Evolutionary conservation across 1,140 invertebrate genomes (phyloP).

Genomic region (Macrocentrus cingulum): DNA sequence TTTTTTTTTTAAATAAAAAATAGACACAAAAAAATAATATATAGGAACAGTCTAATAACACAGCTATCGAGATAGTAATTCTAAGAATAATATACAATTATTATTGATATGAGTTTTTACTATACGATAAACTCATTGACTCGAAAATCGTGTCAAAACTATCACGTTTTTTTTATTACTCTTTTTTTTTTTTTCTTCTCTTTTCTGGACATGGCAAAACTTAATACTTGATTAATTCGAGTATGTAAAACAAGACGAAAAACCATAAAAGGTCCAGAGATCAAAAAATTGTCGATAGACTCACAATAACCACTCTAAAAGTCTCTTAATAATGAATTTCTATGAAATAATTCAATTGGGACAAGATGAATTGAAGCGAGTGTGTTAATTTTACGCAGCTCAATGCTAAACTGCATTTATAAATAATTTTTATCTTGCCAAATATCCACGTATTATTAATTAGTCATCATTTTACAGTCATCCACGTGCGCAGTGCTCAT

Average conservation of each 20-base stretch:
- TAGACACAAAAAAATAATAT: conserved; percentile 23
- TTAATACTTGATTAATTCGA: conserved; percentile 20
- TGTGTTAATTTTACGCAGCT: neutral
- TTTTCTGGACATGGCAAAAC: conserved; percentile 19
- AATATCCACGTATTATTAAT: too few species aligned
- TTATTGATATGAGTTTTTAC: conserved; percentile 11
- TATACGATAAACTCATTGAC: neutral
- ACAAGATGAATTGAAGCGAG: neutral
- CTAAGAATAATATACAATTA: conserved; percentile 15
- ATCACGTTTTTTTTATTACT: conserved; percentile 12
- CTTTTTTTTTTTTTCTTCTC: neutral
- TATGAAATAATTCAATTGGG: conserved; percentile 1
- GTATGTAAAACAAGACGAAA: neutral
- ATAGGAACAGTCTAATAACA: conserved; percentile 46
- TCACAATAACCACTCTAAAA: conserved; percentile 21
- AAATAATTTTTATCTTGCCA: too few species aligned
- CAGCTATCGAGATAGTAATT: conserved; percentile 38
- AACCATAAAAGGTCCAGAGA: conserved; percentile 39
- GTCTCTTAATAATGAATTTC: conserved; percentile 18
- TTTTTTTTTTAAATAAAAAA: conserved; percentile 20
- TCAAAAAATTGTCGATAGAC: conserved; percentile 37
- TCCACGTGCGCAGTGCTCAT: neutral
- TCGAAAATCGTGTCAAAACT: neutral
- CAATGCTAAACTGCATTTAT: too few species aligned
- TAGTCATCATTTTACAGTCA: neutral